A percentile compares a stretch with the other conserved stretches of the same genome.
These are phyloP conservation scores for Phylloscopus trochilus DNA, from an alignment of 2,113 vertebrate species.

Conservation along the genomic window DNA sequence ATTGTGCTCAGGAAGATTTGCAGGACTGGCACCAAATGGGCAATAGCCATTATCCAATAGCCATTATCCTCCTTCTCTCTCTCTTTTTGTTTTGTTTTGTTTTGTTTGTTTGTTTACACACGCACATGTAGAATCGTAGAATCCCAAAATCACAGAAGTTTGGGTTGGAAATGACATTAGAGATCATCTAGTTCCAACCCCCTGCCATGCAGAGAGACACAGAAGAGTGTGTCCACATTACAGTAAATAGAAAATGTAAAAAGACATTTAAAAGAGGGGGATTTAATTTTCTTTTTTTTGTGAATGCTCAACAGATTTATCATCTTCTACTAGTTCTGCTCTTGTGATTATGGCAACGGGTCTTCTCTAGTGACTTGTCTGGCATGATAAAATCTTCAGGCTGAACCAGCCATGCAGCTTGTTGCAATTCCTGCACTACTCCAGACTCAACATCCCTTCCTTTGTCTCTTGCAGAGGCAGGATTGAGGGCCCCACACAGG, in stretches of 20 bases:
- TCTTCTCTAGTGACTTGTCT: not conserved
- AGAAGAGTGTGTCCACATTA: no score
- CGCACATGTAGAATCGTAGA: rapidly evolving
- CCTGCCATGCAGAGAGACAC: not conserved
- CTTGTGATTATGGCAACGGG: not conserved
- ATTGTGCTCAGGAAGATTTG: constrained; percentile 1
- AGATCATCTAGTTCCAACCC: not conserved
- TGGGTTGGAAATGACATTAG: not conserved
- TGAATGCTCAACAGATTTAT: not conserved
- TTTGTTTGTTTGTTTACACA: not conserved
- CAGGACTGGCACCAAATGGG: not conserved
- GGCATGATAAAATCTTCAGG: not conserved
- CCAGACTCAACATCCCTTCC: not conserved
- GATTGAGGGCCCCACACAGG: not conserved
- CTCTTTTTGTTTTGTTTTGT: not conserved
- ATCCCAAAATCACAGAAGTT: not conserved
- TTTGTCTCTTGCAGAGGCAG: rapidly evolving
- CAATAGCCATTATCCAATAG: not conserved
- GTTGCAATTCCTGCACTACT: not conserved
- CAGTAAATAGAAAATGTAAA: not conserved
- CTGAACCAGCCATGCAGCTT: not conserved
- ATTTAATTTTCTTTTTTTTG: not conserved
- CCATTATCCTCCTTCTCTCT: not conserved
- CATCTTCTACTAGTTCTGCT: not conserved
- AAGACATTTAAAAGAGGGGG: not conserved